A percentile compares a stretch with the other conserved stretches of the same genome.
Conservation (phyloP, 2,888 invertebrate species). For the Dorcus hopei region DNA sequence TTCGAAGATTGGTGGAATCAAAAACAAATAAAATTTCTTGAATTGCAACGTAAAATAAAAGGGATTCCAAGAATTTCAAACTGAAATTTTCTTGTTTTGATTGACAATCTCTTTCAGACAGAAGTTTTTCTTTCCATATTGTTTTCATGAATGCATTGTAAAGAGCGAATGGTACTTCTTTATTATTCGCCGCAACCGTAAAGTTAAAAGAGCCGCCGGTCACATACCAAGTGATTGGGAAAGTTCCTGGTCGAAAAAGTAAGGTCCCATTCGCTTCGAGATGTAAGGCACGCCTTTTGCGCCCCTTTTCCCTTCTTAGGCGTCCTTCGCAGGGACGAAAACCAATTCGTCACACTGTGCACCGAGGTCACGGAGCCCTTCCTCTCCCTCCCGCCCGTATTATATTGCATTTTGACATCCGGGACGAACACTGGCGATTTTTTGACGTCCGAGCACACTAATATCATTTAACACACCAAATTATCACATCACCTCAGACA, state of each 20-base stretch:
- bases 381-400: slow-evolving; percentile 54
- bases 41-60: too few relatives aligned
- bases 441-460: neutral
- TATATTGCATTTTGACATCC: slow-evolving; percentile 38
- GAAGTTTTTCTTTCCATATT: too few relatives aligned
- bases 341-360: slow-evolving; percentile 66
- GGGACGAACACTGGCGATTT: neutral
- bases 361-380: slow-evolving; percentile 60
- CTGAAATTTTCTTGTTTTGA: too few relatives aligned
- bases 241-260: slow-evolving; percentile 26
- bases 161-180: too few relatives aligned
- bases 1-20: too few relatives aligned
- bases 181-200: too few relatives aligned
- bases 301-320: slow-evolving; percentile 46
- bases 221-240: slow-evolving; percentile 13
- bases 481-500: neutral
- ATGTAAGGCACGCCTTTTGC: slow-evolving; percentile 29
- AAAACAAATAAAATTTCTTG: too few relatives aligned
- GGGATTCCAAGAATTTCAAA: too few relatives aligned
- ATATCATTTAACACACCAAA: neutral
- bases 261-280: slow-evolving; percentile 45
- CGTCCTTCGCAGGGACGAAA: slow-evolving; percentile 71
- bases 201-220: too few relatives aligned
- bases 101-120: too few relatives aligned
- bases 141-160: too few relatives aligned